Base-by-base conservation (phyloP, 2,797 vertebrate species). In the Coregonus suidteri region DNA sequence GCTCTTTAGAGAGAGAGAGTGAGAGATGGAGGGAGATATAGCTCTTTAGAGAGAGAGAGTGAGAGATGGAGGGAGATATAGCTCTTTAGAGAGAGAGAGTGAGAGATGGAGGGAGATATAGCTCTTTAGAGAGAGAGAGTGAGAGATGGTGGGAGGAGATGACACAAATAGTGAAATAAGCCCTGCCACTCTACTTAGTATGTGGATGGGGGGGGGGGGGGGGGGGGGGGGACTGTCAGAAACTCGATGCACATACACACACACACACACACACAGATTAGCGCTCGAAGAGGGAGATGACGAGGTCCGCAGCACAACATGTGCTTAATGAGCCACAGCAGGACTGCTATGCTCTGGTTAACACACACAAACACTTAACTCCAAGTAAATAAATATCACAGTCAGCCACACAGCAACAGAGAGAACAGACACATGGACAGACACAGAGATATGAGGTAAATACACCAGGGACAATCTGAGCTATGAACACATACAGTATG, bases 241-340 rank as follows among this genome's bases (percentile, higher is more conserved):
- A 92, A 92, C 93, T 93, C 91, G 88, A 91, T 92, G 91, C 77
- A 66, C 71, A 73, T 66, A 41, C 72, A 74, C 71, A 76, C 84
- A 79, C 82, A 84, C 85, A 70, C 65, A 54, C 37, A 25, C 25
- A 25, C 25, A 25, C 25, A 25, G 25, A 25, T 25, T 25, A 25
- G 25, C 25, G 25, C 25, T 25, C 25, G 25, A 25, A 25, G 34
- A 87, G 83, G 81, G 84, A 88, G 88, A 90, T 89, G 91, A 90
- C 87, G 88, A 88, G 88, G 91, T 93, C 90, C 89, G 81, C 85
- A 80, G 85, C 91, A 54, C 91, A 88, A 91, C 91, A 90, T 90
- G 92, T 89, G 90, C 88, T 92, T 93, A 93, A 94, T 94, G 92
- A 94, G 91, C 90, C 92, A 85, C 92, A 93, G 91, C 91, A 92